Evolutionary conservation across 2,797 vertebrate genomes (phyloP).

Genomic region (Neosilurus hyrtlii): DNA sequence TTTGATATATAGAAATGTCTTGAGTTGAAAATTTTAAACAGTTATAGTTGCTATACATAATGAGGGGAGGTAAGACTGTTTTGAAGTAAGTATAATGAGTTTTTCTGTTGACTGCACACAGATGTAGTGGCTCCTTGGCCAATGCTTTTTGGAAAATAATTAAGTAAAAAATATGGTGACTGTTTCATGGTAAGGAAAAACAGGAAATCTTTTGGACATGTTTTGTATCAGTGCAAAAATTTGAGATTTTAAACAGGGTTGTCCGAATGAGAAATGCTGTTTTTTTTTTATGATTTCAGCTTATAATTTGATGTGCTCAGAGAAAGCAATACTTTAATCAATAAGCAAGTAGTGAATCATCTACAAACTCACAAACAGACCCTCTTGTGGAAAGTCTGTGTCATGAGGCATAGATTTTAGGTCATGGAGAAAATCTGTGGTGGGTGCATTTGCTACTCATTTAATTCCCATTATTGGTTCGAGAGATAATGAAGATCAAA

Average conservation of each 20-base stretch:
- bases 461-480: constrained; percentile 9
- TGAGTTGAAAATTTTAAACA: neutral
- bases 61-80: neutral
- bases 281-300: constrained; percentile 14
- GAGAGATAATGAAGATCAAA: constrained; percentile 3
- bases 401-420: constrained; percentile 21
- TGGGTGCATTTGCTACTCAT: constrained; percentile 20
- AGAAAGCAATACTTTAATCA: constrained; percentile 27
- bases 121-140: constrained; percentile 58
- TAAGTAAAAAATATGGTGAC: constrained; percentile 55
- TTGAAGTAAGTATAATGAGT: constrained; percentile 1
- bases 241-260: constrained; percentile 43
- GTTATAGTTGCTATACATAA: neutral
- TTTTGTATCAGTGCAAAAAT: constrained; percentile 34
- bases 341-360: constrained; percentile 30
- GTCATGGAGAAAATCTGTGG: constrained; percentile 13
- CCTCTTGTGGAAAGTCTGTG: constrained; percentile 28
- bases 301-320: constrained; percentile 28
- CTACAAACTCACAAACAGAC: constrained; percentile 16
- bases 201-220: constrained; percentile 47
- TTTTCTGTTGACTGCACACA: constrained; percentile 59
- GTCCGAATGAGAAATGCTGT: neutral
- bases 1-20: neutral
- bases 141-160: constrained; percentile 44
- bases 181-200: constrained; percentile 49